Evolutionary conservation across 2,113 vertebrate species (phyloP).

Genomic region (Cavia porcellus): DNA sequence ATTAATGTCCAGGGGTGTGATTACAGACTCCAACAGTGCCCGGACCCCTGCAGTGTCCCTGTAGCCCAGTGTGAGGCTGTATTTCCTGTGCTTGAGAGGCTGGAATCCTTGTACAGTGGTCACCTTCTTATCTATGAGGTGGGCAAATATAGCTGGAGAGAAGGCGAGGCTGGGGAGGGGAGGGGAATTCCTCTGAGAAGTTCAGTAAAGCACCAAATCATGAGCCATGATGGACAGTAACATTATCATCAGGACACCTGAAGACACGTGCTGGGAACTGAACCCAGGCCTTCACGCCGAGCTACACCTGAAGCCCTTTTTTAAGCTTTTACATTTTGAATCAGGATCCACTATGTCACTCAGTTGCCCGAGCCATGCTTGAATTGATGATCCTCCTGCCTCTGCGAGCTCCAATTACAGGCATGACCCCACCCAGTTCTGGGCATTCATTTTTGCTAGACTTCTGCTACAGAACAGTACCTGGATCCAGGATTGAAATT

Average conservation of each 20-base stretch:
- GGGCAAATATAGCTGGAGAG: background rate
- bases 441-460: background rate
- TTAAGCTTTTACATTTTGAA: background rate
- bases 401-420: background rate
- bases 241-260: background rate
- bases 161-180: background rate
- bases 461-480: background rate
- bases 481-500: background rate
- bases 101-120: background rate
- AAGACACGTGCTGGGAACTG: background rate
- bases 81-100: background rate
- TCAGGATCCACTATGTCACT: background rate
- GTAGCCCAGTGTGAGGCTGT: background rate
- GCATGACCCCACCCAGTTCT: background rate
- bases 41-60: background rate
- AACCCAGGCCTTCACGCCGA: background rate
- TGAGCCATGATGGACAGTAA: background rate
- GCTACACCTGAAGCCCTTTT: background rate
- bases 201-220: background rate
- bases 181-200: background rate
- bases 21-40: no score
- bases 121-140: background rate
- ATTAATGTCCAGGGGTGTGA: background rate
- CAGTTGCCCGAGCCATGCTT: background rate
- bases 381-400: background rate